Evolutionary conservation across 2,888 invertebrate genomes (phyloP), one percentile per base, ranked within the genome.

Genomic region (Syrphus vitripennis): DNA sequence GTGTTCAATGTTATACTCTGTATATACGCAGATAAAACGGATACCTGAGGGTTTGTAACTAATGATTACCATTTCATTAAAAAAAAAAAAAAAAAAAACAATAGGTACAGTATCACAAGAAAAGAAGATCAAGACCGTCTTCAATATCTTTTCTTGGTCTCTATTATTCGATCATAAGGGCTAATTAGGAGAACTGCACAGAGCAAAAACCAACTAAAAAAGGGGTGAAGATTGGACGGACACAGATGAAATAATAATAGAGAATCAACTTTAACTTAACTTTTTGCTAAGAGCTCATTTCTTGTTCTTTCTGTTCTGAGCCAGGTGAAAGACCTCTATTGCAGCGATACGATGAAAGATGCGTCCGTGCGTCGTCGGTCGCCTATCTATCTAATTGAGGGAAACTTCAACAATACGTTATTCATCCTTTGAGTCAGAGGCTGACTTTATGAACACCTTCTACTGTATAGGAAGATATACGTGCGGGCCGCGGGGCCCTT

Each of bases 171-270:
- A 77, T 77, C 82, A 76, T 48, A 81, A 72, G 71, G 71, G 77
- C 71, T 82, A 82, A 82, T 82, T 82, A 77, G 71, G 59, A 71
- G 31, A 26, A 65, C 63, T 76, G 55, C 55, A n/a, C 74, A 65
- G 9, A 14, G 26, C 53, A 45, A 53, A 55, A 70, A 19, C 45
- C 55, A 59, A 72, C 59, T 16, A 16, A 12, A 10, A 14, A 48
- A 50, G 70, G 61, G 55, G 31, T 61, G 42, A 55, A 45, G 74
- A 16, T 42, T 34, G n/a, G 12, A 6, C 57, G 19, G 26, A 12
- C 50, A 70, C 14, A 71, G 50, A 72, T 74, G 69, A 74, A 80
- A 80, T 82, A 82, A 82, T 82, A 82, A 77, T 83, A 83, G 72
- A 72, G 67, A 72, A 77, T 34, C 67, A 59, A 77, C 70, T 53